These are phyloP conservation scores for Temnopleurus reevesii DNA, from an alignment of 53 echinoderm and acorn worm species.

Conservation along the genomic window DNA sequence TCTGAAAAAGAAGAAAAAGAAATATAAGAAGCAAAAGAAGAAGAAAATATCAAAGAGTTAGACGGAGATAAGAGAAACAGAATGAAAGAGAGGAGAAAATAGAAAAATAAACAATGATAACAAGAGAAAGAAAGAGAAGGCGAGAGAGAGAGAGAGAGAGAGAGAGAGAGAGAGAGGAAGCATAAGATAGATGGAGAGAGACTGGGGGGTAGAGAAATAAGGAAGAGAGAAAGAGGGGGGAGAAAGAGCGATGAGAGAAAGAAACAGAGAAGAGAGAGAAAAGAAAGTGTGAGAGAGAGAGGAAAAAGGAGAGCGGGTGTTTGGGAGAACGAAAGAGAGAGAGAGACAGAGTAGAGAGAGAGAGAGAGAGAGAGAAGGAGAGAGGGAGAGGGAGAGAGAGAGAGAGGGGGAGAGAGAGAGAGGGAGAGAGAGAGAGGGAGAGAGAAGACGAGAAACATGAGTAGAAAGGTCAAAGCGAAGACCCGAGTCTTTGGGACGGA, in stretches of 20 bases:
- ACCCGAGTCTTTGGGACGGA: too few species aligned
- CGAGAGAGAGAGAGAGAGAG: background rate
- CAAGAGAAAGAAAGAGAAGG: background rate
- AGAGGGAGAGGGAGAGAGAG: background rate
- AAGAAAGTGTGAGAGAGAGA: background rate
- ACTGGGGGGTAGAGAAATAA: background rate
- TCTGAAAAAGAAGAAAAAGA: too few species aligned
- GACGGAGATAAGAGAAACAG: background rate
- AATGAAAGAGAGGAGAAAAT: background rate
- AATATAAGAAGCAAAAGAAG: too few species aligned
- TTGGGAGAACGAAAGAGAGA: background rate
- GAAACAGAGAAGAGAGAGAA: background rate
- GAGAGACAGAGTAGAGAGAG: background rate
- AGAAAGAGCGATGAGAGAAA: background rate
- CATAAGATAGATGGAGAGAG: background rate
- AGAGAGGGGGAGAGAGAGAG: background rate
- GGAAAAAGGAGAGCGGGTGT: background rate
- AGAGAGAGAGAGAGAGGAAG: background rate
- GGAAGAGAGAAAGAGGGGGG: background rate
- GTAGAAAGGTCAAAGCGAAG: background rate
- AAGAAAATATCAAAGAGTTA: too few species aligned
- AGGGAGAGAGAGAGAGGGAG: background rate
- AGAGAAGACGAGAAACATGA: background rate
- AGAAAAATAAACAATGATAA: background rate
- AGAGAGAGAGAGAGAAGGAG: background rate